Conservation (phyloP, 2,888 invertebrate genomes). For the Prosopocoilus inquinatus region DNA sequence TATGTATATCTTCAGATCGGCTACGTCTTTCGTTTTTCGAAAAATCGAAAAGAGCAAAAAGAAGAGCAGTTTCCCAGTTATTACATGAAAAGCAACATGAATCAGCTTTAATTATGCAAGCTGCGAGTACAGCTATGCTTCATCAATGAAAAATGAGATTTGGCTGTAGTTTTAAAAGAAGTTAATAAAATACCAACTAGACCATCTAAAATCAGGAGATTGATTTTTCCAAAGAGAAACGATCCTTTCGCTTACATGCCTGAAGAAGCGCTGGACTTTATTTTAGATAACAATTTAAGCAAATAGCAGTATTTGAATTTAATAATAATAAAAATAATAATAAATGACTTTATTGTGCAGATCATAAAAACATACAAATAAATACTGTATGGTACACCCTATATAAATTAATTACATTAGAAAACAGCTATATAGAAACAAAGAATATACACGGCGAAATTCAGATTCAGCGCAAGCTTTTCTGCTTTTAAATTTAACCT, state of each 20-base stretch:
- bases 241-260: neutral
- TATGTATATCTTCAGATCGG: too few relatives aligned
- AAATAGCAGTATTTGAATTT: neutral
- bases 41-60: neutral
- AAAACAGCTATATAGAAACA: too few relatives aligned
- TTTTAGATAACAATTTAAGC: neutral
- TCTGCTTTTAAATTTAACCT: too few relatives aligned
- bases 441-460: too few relatives aligned
- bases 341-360: too few relatives aligned
- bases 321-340: too few relatives aligned
- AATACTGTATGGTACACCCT: too few relatives aligned
- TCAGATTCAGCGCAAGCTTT: neutral
- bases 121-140: constrained; percentile 4
- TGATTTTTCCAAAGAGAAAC: neutral
- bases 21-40: too few relatives aligned
- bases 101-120: constrained; percentile 7
- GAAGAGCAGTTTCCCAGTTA: neutral
- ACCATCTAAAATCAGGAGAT: neutral
- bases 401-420: too few relatives aligned
- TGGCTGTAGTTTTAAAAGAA: constrained; percentile 6
- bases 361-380: too few relatives aligned
- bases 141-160: constrained; percentile 4
- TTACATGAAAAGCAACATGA: neutral
- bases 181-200: neutral
- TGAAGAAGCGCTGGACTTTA: neutral